Evolutionary conservation across 2,113 vertebrate species (phyloP).

Genomic region (Callorhinus ursinus): DNA sequence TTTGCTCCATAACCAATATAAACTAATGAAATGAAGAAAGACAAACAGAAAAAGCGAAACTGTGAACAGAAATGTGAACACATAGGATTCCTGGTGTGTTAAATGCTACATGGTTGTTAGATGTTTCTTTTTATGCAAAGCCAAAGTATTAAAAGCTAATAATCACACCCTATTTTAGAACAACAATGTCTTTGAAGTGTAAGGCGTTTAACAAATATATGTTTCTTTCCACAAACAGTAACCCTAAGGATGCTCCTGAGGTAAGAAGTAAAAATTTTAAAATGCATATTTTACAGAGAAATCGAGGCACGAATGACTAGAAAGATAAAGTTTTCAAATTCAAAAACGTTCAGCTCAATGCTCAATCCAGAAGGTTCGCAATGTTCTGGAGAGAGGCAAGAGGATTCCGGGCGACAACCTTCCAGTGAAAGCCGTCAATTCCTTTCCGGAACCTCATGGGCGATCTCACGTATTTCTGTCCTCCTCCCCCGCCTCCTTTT

Average conservation of each 20-base stretch:
- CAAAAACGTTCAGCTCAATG: background rate
- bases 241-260: background rate
- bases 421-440: background rate
- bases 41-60: background rate
- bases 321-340: conserved; percentile 40
- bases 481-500: no score
- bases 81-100: background rate
- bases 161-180: background rate
- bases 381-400: background rate
- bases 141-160: background rate
- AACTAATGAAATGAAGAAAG: background rate
- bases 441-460: background rate
- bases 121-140: background rate
- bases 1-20: background rate
- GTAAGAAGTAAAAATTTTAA: conserved; percentile 17
- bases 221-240: conserved; percentile 1
- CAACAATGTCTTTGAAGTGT: background rate
- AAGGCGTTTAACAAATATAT: background rate
- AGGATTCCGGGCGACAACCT: background rate
- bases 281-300: background rate
- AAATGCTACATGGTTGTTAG: background rate
- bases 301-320: background rate
- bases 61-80: background rate
- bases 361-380: background rate
- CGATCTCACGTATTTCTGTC: background rate